Percentiles rank a stretch among this genome's conserved stretches.
Conservation (phyloP, 2,888 invertebrate species). For the Deroplatys truncata region DNA sequence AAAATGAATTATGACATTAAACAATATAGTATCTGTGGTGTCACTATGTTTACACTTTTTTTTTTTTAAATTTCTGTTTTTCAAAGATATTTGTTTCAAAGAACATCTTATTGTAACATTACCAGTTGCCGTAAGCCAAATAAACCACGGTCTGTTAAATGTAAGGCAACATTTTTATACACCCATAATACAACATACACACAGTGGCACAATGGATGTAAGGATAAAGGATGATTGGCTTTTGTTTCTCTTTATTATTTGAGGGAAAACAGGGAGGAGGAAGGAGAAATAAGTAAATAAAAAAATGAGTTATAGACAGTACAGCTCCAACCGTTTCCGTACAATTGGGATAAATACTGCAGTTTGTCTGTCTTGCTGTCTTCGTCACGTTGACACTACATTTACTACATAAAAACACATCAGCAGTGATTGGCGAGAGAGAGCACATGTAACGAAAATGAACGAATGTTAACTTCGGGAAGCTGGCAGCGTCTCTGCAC, state of each 20-base stretch:
- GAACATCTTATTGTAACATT: conserved; percentile 14
- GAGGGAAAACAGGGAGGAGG: not conserved
- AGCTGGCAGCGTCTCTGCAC: not conserved
- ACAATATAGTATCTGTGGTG: not conserved
- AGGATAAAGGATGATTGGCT: not conserved
- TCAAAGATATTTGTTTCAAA: not conserved
- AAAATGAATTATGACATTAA: conserved; percentile 18
- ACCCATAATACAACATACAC: not conserved
- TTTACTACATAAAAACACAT: not conserved
- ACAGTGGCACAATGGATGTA: conserved; percentile 6
- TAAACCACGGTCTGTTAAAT: not conserved
- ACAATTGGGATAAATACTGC: not conserved
- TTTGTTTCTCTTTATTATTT: not conserved
- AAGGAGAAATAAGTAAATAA: conserved; percentile 3
- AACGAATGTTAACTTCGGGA: not conserved
- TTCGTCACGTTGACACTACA: not conserved
- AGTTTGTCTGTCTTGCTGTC: not conserved
- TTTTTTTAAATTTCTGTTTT: not conserved
- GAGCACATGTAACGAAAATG: not conserved
- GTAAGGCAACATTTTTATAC: conserved; percentile 21
- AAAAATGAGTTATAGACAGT: not conserved
- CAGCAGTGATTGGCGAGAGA: not conserved
- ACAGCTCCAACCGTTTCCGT: not conserved
- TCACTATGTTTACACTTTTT: not conserved
- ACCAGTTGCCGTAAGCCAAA: not conserved